Percentiles rank a stretch among this genome's conserved stretches.
Conservation (phyloP, 2,888 invertebrate species). For the Harpagoxenus sublaevis region DNA sequence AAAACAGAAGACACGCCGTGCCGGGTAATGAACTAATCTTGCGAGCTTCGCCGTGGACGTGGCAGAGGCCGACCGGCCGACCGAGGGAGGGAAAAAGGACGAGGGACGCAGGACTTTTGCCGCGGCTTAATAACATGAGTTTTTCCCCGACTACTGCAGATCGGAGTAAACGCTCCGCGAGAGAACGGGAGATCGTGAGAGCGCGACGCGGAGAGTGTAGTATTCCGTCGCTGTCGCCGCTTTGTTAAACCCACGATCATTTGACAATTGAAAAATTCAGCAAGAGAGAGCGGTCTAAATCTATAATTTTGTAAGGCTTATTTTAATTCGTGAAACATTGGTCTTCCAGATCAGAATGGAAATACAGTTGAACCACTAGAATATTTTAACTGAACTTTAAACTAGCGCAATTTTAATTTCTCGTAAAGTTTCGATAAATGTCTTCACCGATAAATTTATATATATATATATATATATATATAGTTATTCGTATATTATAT, state of each 20-base stretch:
- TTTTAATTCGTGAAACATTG: background rate
- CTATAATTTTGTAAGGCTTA: background rate
- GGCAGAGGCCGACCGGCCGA: slow-evolving; percentile 56
- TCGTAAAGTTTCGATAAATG: background rate
- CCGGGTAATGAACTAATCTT: slow-evolving; percentile 85
- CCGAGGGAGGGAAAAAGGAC: slow-evolving; percentile 63
- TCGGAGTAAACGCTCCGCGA: slow-evolving; percentile 72
- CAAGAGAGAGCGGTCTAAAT: background rate
- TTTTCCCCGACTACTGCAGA: slow-evolving; percentile 77
- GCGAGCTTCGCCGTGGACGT: slow-evolving; percentile 65
- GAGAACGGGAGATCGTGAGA: slow-evolving; percentile 51
- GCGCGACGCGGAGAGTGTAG: slow-evolving; percentile 40
- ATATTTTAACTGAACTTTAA: background rate
- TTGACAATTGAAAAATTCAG: slow-evolving; percentile 18
- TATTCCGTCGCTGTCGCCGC: slow-evolving; percentile 31
- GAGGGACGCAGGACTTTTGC: slow-evolving; percentile 77
- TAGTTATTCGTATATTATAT: background rate
- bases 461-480: too few relatives aligned
- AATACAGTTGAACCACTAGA: background rate
- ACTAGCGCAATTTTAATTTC: background rate
- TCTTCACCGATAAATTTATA: background rate
- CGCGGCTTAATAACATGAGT: slow-evolving; percentile 84
- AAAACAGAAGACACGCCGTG: slow-evolving; percentile 83
- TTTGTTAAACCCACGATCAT: slow-evolving; percentile 21
- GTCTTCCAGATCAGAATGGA: background rate